These are phyloP conservation scores for Notechis scutatus DNA, from an alignment of 2,113 vertebrate genomes.

Conservation along the genomic window DNA sequence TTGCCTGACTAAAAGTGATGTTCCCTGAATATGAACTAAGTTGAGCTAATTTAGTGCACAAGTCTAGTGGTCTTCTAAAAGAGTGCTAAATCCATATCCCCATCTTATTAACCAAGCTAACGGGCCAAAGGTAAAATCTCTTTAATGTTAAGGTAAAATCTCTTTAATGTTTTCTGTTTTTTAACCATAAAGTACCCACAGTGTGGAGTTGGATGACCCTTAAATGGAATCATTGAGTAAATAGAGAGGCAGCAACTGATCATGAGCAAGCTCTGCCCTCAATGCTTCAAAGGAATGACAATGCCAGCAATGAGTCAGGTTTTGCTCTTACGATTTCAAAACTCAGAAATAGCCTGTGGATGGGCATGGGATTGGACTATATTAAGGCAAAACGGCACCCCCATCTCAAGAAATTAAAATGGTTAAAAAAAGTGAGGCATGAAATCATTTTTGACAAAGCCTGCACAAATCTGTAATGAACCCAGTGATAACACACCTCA, in stretches of 20 bases:
- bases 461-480: neutral
- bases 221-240: neutral
- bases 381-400: neutral
- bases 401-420: neutral
- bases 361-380: neutral
- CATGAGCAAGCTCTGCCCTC: neutral
- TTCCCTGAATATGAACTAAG: neutral
- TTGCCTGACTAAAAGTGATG: neutral
- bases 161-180: neutral
- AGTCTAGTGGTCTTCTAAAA: neutral
- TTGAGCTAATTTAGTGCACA: neutral
- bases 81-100: neutral
- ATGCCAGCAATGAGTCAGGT: neutral
- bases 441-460: neutral
- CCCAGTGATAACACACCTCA: neutral
- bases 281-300: neutral
- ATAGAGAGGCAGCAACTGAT: neutral
- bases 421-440: neutral
- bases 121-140: neutral
- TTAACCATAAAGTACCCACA: neutral
- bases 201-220: neutral
- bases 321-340: neutral
- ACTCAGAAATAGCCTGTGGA: neutral
- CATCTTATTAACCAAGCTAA: neutral
- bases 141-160: neutral